Percentiles rank a stretch among this genome's conserved stretches.
Conservation (phyloP, 2,113 vertebrate genomes). For the Gambusia holbrooki region DNA sequence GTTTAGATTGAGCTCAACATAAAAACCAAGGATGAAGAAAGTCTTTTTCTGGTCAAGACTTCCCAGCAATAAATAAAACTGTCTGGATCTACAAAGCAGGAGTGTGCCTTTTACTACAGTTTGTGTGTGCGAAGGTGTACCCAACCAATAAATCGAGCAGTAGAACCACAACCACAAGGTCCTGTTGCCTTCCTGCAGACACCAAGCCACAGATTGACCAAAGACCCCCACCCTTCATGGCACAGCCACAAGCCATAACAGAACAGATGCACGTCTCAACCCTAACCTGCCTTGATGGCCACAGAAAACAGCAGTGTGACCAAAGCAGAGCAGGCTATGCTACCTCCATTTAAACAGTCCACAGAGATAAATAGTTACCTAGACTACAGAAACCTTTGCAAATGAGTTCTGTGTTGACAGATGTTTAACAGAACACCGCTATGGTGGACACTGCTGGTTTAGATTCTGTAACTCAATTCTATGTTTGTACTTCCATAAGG, state of each 20-base stretch:
- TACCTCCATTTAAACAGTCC: background rate
- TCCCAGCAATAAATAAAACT: constrained; percentile 13
- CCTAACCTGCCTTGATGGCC: constrained; percentile 13
- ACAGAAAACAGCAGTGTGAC: constrained; percentile 43
- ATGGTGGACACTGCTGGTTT: constrained; percentile 43
- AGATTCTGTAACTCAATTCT: constrained; percentile 45
- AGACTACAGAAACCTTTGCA: constrained; percentile 20
- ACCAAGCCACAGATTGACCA: constrained; percentile 38
- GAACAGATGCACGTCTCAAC: constrained; percentile 46
- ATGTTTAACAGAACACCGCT: constrained; percentile 50
- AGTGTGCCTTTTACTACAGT: constrained; percentile 9
- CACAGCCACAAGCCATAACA: constrained; percentile 17
- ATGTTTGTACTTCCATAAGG: constrained; percentile 37
- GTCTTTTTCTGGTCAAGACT: constrained; percentile 6
- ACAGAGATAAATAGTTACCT: constrained; percentile 33
- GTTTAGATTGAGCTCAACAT: background rate
- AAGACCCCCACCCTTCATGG: constrained; percentile 1
- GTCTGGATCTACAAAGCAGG: constrained; percentile 18
- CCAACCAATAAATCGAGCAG: constrained; percentile 23
- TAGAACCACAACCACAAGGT: constrained; percentile 36
- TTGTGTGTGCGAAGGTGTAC: constrained; percentile 13
- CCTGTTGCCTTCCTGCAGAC: constrained; percentile 28
- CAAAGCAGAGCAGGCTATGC: background rate
- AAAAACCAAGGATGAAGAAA: background rate
- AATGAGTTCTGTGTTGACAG: constrained; percentile 46